phyloP scores from a whole-genome alignment of 2,888 invertebrate genomes.

The Theodoxus fluviatilis region DNA sequence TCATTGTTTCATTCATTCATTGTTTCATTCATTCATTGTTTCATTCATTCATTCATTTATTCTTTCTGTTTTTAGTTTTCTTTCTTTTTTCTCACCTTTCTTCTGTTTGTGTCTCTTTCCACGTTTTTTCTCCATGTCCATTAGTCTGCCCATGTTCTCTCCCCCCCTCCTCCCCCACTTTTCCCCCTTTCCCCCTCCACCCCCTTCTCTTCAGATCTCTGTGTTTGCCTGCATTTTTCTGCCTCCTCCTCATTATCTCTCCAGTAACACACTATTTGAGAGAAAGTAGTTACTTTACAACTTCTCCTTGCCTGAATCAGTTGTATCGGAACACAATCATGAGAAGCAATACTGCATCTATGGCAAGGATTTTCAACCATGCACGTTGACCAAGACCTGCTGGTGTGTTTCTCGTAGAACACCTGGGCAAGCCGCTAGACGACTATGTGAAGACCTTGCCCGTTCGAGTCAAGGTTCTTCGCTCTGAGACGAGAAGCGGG shows the following conservation, averaged over 20 bases:
- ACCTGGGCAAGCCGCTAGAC: constrained; percentile 86
- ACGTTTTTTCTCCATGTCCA: not conserved
- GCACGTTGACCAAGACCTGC: not conserved
- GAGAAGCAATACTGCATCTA: not conserved
- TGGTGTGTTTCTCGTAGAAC: constrained; percentile 66
- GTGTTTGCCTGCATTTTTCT: not conserved
- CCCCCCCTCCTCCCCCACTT: not conserved
- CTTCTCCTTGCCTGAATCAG: no score
- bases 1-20: no score
- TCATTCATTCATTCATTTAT: no score
- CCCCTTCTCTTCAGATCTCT: not conserved
- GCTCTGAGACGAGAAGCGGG: constrained; percentile 92
- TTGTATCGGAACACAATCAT: no score
- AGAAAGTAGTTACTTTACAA: no score
- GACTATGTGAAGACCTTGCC: constrained; percentile 86
- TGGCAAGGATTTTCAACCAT: not conserved
- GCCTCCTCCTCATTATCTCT: not conserved
- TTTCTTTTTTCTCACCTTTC: not conserved
- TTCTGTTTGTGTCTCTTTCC: not conserved
- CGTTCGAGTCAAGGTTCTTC: constrained; percentile 83
- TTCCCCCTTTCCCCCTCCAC: not conserved
- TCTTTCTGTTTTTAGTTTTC: no score
- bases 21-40: no score
- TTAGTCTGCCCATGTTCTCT: constrained; percentile 4
- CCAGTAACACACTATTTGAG: not conserved